Conservation (phyloP, 2,113 vertebrate genomes). For the Psittacula cyanocephala region DNA sequence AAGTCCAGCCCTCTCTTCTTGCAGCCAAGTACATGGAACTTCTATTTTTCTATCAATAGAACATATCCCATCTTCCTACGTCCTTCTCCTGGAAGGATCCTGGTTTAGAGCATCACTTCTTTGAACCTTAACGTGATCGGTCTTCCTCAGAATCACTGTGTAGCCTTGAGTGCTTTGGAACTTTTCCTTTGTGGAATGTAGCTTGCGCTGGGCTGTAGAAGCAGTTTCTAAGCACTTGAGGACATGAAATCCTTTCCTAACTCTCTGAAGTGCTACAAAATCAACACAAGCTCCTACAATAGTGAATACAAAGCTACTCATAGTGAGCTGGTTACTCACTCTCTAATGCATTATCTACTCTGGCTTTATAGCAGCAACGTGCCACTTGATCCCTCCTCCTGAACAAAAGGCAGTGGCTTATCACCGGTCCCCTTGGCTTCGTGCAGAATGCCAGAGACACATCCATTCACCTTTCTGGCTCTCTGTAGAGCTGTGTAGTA, state of each 20-base stretch:
- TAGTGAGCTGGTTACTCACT: background rate
- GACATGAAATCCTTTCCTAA: background rate
- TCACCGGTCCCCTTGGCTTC: background rate
- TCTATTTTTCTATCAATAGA: background rate
- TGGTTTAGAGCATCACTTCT: background rate
- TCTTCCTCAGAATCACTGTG: background rate
- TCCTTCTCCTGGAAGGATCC: background rate
- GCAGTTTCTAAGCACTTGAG: background rate
- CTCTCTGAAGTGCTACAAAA: background rate
- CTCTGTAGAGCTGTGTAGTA: background rate
- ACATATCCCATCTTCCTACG: background rate
- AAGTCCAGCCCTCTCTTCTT: background rate
- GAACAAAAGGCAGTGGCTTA: background rate
- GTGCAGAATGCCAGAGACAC: accelerated
- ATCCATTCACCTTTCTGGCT: accelerated
- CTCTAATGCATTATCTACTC: background rate
- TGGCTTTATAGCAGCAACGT: background rate
- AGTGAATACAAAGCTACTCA: accelerated
- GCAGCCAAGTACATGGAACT: background rate
- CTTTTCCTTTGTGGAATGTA: background rate
- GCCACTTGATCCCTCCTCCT: background rate
- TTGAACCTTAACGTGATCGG: background rate
- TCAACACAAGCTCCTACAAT: background rate
- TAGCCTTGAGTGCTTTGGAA: background rate
- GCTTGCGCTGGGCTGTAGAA: background rate